These are phyloP conservation scores for Pagrus major DNA, from an alignment of 2,113 vertebrate species.

Conservation along the genomic window DNA sequence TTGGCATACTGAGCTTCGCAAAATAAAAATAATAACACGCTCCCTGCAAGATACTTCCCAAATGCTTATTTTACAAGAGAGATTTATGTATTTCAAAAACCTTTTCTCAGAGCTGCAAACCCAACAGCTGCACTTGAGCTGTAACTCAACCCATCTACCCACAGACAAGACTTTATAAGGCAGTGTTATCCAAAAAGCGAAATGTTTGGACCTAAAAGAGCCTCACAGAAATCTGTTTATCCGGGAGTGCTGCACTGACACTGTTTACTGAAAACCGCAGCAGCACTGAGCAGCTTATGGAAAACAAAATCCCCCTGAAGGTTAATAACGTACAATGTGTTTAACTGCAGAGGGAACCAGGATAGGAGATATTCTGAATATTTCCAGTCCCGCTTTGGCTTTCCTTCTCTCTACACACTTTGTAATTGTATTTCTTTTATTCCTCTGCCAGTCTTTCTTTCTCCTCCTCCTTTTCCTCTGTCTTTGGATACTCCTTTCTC, in stretches of 20 bases:
- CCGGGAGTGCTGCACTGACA: constrained; percentile 30
- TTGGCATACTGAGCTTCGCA: neutral
- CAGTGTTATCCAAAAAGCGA: constrained; percentile 52
- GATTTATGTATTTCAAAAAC: constrained; percentile 12
- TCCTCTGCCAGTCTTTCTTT: constrained; percentile 43
- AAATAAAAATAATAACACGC: constrained; percentile 7
- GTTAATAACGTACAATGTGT: constrained; percentile 26
- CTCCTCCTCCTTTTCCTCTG: constrained; percentile 21
- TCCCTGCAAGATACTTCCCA: neutral
- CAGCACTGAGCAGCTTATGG: constrained; percentile 34
- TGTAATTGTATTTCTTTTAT: constrained; percentile 42
- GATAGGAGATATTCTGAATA: constrained; percentile 6
- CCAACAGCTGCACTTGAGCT: constrained; percentile 31
- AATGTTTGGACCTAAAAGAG: constrained; percentile 63
- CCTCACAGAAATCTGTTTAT: constrained; percentile 51
- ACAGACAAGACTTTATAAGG: constrained; percentile 53
- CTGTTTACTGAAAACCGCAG: constrained; percentile 53
- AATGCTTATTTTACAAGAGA: constrained; percentile 20
- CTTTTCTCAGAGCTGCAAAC: neutral
- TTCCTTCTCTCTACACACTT: neutral
- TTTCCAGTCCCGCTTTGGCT: neutral
- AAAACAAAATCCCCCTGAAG: constrained; percentile 20
- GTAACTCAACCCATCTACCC: neutral
- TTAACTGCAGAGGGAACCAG: constrained; percentile 15
- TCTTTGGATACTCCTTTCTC: constrained; percentile 41